Conservation (phyloP, 1,140 invertebrate species). For the Nephila pilipes region DNA sequence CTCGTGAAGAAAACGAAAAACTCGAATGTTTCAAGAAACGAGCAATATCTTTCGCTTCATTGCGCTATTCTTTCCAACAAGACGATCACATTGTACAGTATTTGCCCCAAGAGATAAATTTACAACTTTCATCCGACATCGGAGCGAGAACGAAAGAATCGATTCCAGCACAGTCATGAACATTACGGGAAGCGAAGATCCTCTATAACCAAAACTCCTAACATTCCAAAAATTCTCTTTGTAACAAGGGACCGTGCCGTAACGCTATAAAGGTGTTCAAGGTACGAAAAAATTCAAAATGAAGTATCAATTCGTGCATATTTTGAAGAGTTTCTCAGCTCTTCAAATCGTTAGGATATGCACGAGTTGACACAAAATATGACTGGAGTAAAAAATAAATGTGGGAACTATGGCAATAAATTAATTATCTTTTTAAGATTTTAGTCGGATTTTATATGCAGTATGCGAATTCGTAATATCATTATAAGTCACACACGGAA, state of each 20-base stretch:
- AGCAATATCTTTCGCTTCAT: conserved; percentile 32
- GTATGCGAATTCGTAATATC: neutral
- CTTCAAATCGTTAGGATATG: neutral
- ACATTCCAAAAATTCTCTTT: neutral
- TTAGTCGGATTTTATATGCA: neutral
- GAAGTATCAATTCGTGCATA: neutral
- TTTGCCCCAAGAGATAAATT: conserved; percentile 39
- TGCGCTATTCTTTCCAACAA: conserved; percentile 2
- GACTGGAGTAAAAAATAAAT: too few species aligned
- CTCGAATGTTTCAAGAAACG: neutral
- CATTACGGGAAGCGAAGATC: conserved; percentile 1
- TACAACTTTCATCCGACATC: conserved; percentile 19
- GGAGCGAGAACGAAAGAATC: neutral
- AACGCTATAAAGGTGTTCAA: neutral
- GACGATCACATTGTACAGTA: conserved; percentile 12
- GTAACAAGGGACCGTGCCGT: neutral
- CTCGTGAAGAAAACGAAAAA: neutral
- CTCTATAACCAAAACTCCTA: neutral
- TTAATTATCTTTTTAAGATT: neutral
- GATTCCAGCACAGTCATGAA: neutral
- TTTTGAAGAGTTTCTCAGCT: neutral
- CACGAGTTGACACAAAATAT: neutral
- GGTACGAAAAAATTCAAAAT: neutral
- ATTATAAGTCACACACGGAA: neutral
- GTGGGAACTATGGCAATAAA: neutral